Evolutionary conservation across 2,888 invertebrate species (phyloP), one percentile per base, ranked within the genome.

Genomic region (Hemicrepidius hirtus): DNA sequence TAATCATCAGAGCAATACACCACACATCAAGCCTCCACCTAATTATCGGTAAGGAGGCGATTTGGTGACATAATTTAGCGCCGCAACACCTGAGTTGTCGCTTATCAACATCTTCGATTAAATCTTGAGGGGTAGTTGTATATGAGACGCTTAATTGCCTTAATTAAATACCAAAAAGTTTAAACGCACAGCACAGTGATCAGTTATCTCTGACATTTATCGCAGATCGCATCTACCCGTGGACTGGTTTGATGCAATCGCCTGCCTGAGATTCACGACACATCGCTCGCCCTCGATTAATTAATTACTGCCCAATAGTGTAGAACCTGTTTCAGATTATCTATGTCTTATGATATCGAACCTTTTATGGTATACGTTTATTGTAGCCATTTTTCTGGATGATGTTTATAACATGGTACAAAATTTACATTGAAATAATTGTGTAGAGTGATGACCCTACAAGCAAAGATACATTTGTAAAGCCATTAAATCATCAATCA

Each of bases 161-260:
- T 85, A 85, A 85, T 85, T 85, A 85, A 84, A 84, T 84, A 85
- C 84, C 82, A 83, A 83, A 84, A 85, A 85, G 84, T 83, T 84
- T 83, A 84, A 83, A 85, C 83, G 82, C 82, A 80, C 83, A 82
- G 80, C 82, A 80, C 80, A 82, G 79, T 79, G 82, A 84, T 84
- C 83, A 82, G 80, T 84, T 84, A 85, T 84, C 84, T 82, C 76
- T 79, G 79, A 80, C 81, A 80, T 81, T 84, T 83, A 84, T 84
- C 84, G 81, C 68, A 79, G 83, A 84, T 84, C 80, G 81, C 80
- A 84, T 84, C 83, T 80, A 64, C 68, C 63, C 74, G 66, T 70
- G 79, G 81, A 82, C 82, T 80, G 81, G 81, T 80, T 82, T 81
- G 83, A 84, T 84, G 80, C 81, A 83, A 84, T 83, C 83, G 78